A percentile compares a stretch with the other conserved stretches of the same genome.
phyloP scores from a whole-genome alignment of 2,113 vertebrate genomes.

The Mustela lutreola region DNA sequence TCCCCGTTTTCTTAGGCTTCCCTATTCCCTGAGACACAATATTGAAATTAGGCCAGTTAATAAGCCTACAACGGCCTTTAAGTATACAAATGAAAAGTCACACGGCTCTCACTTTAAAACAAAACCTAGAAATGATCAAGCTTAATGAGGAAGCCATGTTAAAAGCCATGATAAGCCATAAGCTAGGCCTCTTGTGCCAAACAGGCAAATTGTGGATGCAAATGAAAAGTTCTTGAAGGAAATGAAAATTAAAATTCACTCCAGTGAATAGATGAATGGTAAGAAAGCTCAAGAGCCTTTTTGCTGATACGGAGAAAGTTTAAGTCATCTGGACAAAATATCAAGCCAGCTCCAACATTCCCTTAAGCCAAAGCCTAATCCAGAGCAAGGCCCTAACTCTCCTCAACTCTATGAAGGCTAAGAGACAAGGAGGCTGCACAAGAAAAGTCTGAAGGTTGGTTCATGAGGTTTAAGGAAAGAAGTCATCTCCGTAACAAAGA shows the following conservation, averaged over 20 bases:
- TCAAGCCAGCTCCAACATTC: neutral
- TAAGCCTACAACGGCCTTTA: neutral
- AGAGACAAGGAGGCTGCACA: neutral
- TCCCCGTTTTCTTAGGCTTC: neutral
- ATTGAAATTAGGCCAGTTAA: neutral
- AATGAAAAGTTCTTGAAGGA: neutral
- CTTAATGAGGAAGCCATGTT: neutral
- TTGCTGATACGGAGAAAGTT: neutral
- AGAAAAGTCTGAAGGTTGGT: neutral
- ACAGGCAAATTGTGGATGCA: neutral
- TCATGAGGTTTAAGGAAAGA: neutral
- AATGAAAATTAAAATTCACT: neutral
- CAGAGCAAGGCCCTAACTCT: neutral
- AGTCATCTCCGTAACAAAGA: neutral
- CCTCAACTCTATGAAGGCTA: neutral
- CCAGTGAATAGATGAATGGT: neutral
- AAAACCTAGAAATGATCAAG: neutral
- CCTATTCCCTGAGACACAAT: neutral
- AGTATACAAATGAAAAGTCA: neutral
- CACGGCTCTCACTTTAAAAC: neutral
- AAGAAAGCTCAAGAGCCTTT: neutral
- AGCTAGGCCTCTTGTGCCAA: neutral
- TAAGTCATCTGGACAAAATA: neutral
- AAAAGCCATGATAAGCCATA: neutral
- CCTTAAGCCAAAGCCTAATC: neutral